Percentiles rank a stretch among this genome's conserved stretches.
Evolutionary conservation across 2,797 vertebrate species (phyloP).

Genomic region (Pangasius sanitwongsei): DNA sequence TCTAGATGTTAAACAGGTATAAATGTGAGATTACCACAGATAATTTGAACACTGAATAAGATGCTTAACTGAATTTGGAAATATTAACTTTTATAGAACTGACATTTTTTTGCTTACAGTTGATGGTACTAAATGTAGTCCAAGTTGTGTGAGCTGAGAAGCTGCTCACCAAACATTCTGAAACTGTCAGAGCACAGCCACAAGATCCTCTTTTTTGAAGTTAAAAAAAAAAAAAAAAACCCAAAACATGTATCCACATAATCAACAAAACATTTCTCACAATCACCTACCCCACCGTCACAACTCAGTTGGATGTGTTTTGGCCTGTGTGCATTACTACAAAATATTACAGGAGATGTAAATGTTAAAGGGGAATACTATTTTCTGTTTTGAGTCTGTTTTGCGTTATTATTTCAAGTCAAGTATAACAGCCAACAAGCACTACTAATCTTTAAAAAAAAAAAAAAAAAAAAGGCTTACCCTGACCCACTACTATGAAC

Average conservation of each 20-base stretch:
- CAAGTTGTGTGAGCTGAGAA: neutral
- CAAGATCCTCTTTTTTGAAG: neutral
- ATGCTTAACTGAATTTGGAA: neutral
- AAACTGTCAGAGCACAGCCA: neutral
- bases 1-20: neutral
- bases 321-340: neutral
- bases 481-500: neutral
- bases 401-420: neutral
- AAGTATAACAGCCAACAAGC: neutral
- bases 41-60: neutral
- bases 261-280: neutral
- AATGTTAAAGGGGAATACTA: neutral
- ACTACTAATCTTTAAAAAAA: neutral
- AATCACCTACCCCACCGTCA: neutral
- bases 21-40: neutral
- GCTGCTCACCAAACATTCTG: neutral
- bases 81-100: neutral
- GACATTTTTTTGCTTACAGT: neutral
- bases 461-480: neutral
- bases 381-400: neutral
- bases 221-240: neutral
- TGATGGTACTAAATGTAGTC: neutral
- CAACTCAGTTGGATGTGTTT: neutral
- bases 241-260: neutral
- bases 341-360: neutral